Percentiles rank a stretch among this genome's conserved stretches.
Evolutionary conservation across 1,140 invertebrate genomes (phyloP).

Genomic region (Calliphora vicina): DNA sequence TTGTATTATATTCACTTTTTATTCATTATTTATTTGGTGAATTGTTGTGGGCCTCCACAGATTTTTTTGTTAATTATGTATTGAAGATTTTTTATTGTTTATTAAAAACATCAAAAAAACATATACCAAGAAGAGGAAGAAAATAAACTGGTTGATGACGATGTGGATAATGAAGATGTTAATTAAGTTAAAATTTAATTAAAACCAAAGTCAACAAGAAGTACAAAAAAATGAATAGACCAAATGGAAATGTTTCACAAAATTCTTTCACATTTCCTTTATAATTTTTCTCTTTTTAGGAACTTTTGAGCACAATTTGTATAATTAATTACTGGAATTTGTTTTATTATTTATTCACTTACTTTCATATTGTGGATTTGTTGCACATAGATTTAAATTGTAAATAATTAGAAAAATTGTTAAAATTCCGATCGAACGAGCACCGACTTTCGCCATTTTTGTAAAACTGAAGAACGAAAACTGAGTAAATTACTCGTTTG

Average conservation of each 20-base stretch:
- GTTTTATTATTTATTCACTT: neutral
- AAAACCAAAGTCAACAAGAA: neutral
- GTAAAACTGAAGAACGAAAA: neutral
- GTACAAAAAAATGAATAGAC: neutral
- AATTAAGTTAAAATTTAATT: neutral
- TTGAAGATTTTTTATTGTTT: neutral
- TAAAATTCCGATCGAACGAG: slow-evolving; percentile 1
- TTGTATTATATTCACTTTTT: neutral
- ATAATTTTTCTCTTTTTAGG: neutral
- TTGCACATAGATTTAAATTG: neutral
- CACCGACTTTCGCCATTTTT: slow-evolving; percentile 15
- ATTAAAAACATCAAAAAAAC: neutral
- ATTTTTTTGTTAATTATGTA: neutral
- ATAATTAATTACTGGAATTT: neutral
- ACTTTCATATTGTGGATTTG: neutral
- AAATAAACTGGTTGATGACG: neutral
- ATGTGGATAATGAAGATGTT: neutral
- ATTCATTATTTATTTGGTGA: neutral
- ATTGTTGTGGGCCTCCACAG: neutral
- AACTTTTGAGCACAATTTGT: neutral
- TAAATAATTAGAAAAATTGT: slow-evolving; percentile 3
- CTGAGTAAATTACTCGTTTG: neutral
- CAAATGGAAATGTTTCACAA: neutral
- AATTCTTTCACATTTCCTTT: neutral
- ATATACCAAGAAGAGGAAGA: neutral